Percentiles rank a stretch among this genome's conserved stretches.
phyloP scores from a whole-genome alignment of 2,888 invertebrate species.

The Yponomeuta sedellus region DNA sequence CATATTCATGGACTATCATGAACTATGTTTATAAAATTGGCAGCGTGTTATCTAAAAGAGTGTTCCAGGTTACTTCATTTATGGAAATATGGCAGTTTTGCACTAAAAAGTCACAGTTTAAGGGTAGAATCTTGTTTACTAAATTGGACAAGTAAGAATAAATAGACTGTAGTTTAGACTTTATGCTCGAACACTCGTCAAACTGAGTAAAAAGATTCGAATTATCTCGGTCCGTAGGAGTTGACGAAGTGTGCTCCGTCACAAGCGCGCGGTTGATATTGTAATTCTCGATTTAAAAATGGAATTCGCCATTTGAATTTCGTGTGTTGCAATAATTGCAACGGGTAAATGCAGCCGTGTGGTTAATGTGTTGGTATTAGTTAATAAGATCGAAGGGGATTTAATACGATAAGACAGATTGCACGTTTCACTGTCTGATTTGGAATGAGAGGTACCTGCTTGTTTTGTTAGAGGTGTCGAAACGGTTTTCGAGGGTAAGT shows the following conservation, averaged over 20 bases:
- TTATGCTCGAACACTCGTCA: background rate
- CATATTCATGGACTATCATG: too few relatives aligned
- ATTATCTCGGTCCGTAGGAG: background rate
- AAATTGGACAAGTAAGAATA: too few relatives aligned
- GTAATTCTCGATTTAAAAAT: background rate
- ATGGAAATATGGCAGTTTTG: too few relatives aligned
- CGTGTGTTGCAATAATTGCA: background rate
- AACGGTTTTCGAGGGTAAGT: too few relatives aligned
- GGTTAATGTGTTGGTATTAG: background rate
- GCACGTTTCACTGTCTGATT: background rate
- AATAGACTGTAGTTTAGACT: slow-evolving; percentile 15
- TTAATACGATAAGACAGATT: background rate
- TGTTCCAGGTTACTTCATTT: too few relatives aligned
- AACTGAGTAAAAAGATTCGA: background rate
- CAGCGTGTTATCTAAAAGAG: too few relatives aligned
- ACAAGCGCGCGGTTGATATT: background rate
- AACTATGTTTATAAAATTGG: too few relatives aligned
- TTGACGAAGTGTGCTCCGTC: background rate
- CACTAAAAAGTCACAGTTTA: too few relatives aligned
- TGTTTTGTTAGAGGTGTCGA: too few relatives aligned
- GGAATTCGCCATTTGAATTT: background rate
- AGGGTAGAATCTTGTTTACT: too few relatives aligned
- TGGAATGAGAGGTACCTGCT: background rate
- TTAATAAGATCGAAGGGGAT: background rate
- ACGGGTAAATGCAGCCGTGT: background rate